Evolutionary conservation across 92 coral and sea anemone species (phyloP).

Genomic region (Palythoa caribaeorum): DNA sequence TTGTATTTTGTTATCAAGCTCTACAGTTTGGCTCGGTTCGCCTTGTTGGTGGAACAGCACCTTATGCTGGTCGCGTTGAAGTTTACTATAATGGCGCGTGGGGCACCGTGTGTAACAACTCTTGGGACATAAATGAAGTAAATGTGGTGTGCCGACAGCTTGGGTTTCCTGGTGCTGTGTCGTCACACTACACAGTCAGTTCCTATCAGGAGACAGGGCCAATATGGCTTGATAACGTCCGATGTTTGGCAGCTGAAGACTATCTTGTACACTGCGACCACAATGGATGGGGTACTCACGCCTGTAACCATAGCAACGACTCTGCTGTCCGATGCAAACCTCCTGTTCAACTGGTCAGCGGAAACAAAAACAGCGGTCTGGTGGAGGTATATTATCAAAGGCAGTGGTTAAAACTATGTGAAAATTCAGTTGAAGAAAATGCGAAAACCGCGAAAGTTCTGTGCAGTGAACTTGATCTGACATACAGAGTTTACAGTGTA

Average conservation of each 20-base stretch:
- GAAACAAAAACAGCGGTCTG: not conserved
- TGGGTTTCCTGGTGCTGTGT: not conserved
- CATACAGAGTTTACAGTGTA: too few relatives aligned
- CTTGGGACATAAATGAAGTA: not conserved
- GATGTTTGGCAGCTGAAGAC: not conserved
- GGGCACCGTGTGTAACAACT: not conserved
- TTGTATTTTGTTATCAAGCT: not conserved
- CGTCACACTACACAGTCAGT: not conserved
- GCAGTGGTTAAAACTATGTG: not conserved
- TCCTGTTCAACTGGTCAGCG: not conserved
- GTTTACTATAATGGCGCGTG: not conserved
- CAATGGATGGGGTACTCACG: not conserved
- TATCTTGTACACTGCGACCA: not conserved
- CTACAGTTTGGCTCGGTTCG: not conserved
- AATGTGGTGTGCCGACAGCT: not conserved
- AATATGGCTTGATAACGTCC: slow-evolving; percentile 5
- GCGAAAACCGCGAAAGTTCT: not conserved
- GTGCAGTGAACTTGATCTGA: not conserved
- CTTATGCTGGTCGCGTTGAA: not conserved
- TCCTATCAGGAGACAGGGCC: not conserved
- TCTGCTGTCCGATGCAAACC: not conserved
- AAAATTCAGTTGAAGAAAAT: not conserved
- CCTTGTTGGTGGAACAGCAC: not conserved
- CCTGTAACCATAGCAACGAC: not conserved
- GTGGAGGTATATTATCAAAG: not conserved